phyloP scores from a whole-genome alignment of 2,888 invertebrate genomes.

The Eupithecia subumbrata region DNA sequence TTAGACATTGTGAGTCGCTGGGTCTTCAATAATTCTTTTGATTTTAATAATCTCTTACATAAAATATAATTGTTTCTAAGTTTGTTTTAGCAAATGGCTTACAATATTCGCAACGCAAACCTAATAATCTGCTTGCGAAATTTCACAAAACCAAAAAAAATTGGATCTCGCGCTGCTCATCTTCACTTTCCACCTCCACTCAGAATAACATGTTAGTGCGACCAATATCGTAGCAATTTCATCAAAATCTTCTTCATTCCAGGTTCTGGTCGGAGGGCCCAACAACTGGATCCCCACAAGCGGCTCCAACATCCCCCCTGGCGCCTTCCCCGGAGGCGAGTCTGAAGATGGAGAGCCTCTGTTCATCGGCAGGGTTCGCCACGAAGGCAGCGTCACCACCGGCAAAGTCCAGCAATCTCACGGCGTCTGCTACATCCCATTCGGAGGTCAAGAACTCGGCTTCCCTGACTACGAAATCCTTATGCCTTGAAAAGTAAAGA shows the following conservation, averaged over 20 bases:
- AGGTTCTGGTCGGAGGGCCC: constrained; percentile 85
- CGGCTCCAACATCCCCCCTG: constrained; percentile 88
- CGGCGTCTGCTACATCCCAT: constrained; percentile 92
- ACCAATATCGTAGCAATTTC: background rate
- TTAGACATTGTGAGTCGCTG: no score
- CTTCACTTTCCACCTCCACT: background rate
- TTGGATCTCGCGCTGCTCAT: background rate
- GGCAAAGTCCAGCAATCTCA: constrained; percentile 89
- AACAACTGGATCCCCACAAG: constrained; percentile 89
- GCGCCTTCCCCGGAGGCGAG: constrained; percentile 89
- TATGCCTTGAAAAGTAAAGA: constrained; percentile 62
- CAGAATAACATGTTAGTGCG: background rate
- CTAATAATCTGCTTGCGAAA: background rate
- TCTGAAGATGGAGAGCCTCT: constrained; percentile 90
- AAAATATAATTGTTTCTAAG: no score
- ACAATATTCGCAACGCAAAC: background rate
- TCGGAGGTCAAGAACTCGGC: constrained; percentile 90
- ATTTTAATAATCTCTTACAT: no score
- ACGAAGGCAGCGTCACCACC: constrained; percentile 5
- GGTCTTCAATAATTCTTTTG: no score
- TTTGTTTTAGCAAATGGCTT: background rate
- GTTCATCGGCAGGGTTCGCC: constrained; percentile 4
- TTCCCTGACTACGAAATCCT: constrained; percentile 93
- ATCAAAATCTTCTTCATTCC: constrained; percentile 20
- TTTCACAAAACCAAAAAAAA: background rate